Percentiles rank a stretch among this genome's conserved stretches.
phyloP scores from a whole-genome alignment of 92 coral and sea anemone species.

The Anthopleura xanthogrammica region DNA sequence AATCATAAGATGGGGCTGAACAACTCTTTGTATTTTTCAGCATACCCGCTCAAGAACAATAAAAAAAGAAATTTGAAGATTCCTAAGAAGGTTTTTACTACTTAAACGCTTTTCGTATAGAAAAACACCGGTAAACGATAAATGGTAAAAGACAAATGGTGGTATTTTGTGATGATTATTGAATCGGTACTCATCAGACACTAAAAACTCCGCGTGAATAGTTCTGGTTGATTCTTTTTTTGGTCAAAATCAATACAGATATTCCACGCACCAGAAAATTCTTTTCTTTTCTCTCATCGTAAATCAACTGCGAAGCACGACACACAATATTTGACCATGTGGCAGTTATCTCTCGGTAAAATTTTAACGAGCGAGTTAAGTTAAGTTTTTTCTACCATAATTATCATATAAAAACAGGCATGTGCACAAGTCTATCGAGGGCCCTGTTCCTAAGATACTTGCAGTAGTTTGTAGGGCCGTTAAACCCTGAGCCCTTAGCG shows the following conservation, averaged over 20 bases:
- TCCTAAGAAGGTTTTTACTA: neutral
- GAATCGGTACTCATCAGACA: neutral
- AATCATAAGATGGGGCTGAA: neutral
- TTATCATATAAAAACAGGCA: conserved; percentile 19
- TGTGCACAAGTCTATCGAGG: conserved; percentile 17
- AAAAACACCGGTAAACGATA: conserved; percentile 17
- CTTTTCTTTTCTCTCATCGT: conserved; percentile 21
- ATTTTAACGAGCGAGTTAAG: conserved; percentile 19
- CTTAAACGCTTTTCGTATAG: neutral
- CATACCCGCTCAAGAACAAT: neutral
- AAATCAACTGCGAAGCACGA: conserved; percentile 19
- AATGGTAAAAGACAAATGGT: neutral
- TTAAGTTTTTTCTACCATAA: conserved; percentile 14
- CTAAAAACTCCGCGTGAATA: conserved; percentile 7
- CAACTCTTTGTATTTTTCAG: neutral
- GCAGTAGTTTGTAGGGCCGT: conserved; percentile 21
- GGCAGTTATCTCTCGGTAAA: conserved; percentile 8
- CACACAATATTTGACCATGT: conserved; percentile 29
- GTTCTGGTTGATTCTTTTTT: conserved; percentile 13
- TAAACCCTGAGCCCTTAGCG: conserved; percentile 28
- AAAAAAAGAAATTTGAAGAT: neutral
- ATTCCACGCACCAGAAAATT: conserved; percentile 23
- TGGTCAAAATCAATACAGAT: conserved; percentile 10
- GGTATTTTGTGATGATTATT: conserved; percentile 11
- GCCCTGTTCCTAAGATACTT: conserved; percentile 33